Base-by-base conservation (phyloP, 2,797 vertebrate species). In the Brachyalestes nurse region DNA sequence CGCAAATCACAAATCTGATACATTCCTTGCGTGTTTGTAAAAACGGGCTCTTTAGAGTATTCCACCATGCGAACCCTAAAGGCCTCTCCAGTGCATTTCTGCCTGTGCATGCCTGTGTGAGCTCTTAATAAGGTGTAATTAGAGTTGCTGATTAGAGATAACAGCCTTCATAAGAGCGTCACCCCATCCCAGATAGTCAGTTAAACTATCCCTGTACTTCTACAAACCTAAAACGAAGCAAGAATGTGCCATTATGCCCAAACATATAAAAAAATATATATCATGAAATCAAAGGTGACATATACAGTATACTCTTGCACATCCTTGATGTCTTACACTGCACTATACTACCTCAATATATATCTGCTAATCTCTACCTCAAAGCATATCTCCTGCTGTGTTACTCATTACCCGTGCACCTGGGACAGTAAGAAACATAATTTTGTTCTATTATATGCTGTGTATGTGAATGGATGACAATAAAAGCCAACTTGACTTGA, bases 71-170 rank as follows among this genome's bases (percentile, higher is more conserved):
- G 10, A 40, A 73, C 21, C 64, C 58, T 58, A 47, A 65, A 66
- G n/a, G 49, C 21, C 42, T 23, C 38, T 66, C 21, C 53, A 74
- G 4, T 45, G 38, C 40, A 40, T 70, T 74, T 51, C 25, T 9
- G 7, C 69, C 25, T 38, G 14, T 69, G 17, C 49, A 75, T 40
- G 47, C 58, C 28, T 62, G 23, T 76, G 67, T 70, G 16, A 71
- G 40, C 57, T 42, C 16, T 71, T 62, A 70, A 76, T 71, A 71
- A 45, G 73, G 28, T 76, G 73, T 42, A 45, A 40, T 62, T 81
- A 76, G 45, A n/a, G 73, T 55, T 71, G 45, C n/a, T 71, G 47
- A 70, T 81, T 81, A 53, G 42, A 81, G 42, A 61, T 70, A 65
- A 28, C 64, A 61, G 14, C 13, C 66, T 61, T 51, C 42, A 34